Base-by-base conservation (phyloP, 2,113 vertebrate genomes). In the Dascyllus trimaculatus region DNA sequence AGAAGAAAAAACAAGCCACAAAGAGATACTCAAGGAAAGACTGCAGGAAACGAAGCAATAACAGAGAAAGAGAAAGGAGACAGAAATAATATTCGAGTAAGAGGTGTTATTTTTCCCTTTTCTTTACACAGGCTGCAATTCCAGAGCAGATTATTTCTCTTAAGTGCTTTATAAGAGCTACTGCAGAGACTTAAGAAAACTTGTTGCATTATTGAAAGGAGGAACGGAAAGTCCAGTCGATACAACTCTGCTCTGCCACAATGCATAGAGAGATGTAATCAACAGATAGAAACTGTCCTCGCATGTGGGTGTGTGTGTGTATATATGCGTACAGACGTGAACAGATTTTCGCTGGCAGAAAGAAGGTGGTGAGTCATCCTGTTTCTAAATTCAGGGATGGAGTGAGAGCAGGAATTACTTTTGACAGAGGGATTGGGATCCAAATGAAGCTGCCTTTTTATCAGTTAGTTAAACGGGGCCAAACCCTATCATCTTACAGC, bases 351-450 rank as follows among this genome's bases (percentile, higher is more conserved):
- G 57, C 35, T 68, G 60, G 52, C 83, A 81, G 61, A 62, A 72
- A 59, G 67, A 77, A 52, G 60, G 29, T 54, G 74, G 56, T 89
- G 82, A 79, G 68, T 82, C 87, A 89, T 71, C 45, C 78, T 64
- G 11, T 68, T 87, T 75, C 62, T 75, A 68, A 68, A 85, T 84
- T 80, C 49, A 82, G 57, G 54, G 68, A 70, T 38, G 60, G 72
- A 74, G 13, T 57, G 48, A 77, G 71, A 29, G 40, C 38, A 68
- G 72, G 61, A 87, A 84, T 84, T 71, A 80, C 49, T 82, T 85
- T 81, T 85, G 71, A 83, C 67, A 67, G 77, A 74, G 67, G 67
- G 64, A 79, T 79, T 64, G 29, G 52, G 71, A 76, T 70, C 48
- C 3, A 5, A 73, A 85, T 68, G 58, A 85, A 78, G 72, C 68